Evolutionary conservation across 2,113 vertebrate genomes (phyloP).

Genomic region (Pseudolaguvia tuberculata): DNA sequence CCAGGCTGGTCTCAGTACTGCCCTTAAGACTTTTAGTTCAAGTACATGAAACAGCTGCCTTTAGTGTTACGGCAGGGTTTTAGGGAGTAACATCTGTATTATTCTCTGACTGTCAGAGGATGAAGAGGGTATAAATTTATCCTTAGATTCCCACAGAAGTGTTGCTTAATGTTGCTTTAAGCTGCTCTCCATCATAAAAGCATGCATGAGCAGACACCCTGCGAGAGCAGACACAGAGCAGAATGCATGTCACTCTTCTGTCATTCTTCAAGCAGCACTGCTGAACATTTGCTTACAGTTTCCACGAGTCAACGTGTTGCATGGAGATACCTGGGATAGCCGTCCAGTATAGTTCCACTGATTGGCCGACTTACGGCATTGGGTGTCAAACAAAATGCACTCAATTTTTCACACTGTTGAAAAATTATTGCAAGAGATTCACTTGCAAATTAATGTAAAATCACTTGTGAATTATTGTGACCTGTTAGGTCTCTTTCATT

Average conservation of each 20-base stretch:
- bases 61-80: not conserved
- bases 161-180: constrained; percentile 53
- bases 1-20: not conserved
- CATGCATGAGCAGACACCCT: constrained; percentile 49
- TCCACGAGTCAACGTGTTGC: too few relatives aligned
- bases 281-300: too few relatives aligned
- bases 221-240: too few relatives aligned
- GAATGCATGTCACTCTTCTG: constrained; percentile 38
- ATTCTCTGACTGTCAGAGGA: constrained; percentile 5
- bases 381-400: too few relatives aligned
- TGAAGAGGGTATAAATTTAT: constrained; percentile 61
- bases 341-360: too few relatives aligned
- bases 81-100: not conserved
- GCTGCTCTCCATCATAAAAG: not conserved
- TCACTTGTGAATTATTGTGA: too few relatives aligned
- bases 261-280: not conserved
- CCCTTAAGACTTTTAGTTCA: not conserved
- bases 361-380: too few relatives aligned
- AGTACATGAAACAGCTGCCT: not conserved
- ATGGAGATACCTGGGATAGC: too few relatives aligned
- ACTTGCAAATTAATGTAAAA: too few relatives aligned
- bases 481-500: too few relatives aligned
- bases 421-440: too few relatives aligned
- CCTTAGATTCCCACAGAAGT: constrained; percentile 56
- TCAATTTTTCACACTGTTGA: too few relatives aligned